phyloP scores from a whole-genome alignment of 2,797 vertebrate genomes.

The Oreortyx pictus region DNA sequence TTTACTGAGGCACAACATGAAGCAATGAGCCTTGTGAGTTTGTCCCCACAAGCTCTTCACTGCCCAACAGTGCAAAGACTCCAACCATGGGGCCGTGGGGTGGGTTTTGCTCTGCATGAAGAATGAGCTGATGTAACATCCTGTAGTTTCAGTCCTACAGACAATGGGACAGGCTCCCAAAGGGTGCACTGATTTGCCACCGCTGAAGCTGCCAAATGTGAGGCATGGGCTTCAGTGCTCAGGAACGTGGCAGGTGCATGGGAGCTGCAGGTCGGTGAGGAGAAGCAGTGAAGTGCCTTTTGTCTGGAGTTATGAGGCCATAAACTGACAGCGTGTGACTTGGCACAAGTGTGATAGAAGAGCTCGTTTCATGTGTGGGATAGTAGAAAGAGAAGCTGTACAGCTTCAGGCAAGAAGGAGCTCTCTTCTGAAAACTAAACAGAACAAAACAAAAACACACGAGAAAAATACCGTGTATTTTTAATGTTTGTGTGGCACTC shows the following conservation, averaged over 20 bases:
- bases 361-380: background rate
- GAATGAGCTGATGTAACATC: background rate
- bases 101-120: background rate
- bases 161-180: background rate
- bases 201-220: background rate
- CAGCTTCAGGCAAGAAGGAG: conserved; percentile 24
- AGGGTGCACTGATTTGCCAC: background rate
- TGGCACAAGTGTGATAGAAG: conserved; percentile 14
- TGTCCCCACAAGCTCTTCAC: background rate
- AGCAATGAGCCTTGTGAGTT: background rate
- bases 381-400: conserved; percentile 2
- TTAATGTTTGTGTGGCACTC: conserved; percentile 39
- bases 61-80: background rate
- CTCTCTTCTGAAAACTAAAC: background rate
- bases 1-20: background rate
- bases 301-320: background rate
- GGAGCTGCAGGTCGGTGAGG: background rate
- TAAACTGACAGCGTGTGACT: background rate
- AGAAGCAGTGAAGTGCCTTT: background rate
- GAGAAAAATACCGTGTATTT: background rate
- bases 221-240: background rate
- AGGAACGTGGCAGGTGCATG: background rate
- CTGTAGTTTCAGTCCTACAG: background rate
- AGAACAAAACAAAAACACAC: background rate
- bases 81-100: accelerated